Percentiles rank a stretch among this genome's conserved stretches.
phyloP scores from a whole-genome alignment of 2,113 vertebrate species.

The Leptosomus discolor region DNA sequence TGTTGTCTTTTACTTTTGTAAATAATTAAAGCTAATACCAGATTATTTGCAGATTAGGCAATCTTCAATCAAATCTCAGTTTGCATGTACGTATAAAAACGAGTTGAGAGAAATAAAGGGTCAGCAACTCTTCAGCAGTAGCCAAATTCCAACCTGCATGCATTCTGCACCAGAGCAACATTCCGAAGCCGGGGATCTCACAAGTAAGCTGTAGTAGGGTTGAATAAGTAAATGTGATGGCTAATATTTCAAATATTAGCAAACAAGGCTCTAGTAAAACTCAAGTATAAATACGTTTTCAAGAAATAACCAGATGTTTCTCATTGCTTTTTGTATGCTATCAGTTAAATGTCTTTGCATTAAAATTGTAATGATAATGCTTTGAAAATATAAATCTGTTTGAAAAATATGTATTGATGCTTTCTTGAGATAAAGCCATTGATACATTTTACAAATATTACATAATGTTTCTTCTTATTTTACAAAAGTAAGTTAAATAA shows the following conservation, averaged over 20 bases:
- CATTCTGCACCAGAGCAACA: conserved; percentile 62
- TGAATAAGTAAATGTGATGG: background rate
- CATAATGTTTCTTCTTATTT: background rate
- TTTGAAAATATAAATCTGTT: background rate
- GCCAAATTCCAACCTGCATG: conserved; percentile 61
- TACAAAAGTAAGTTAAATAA: background rate
- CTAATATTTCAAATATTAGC: background rate
- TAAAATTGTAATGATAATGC: background rate
- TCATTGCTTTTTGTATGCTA: background rate
- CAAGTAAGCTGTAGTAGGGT: conserved; percentile 52
- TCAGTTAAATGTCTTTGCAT: background rate
- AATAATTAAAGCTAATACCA: background rate
- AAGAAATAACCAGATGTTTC: background rate
- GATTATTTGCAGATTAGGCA: conserved; percentile 74
- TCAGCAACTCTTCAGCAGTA: conserved; percentile 63
- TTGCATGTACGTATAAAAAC: conserved; percentile 90
- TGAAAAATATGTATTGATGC: background rate
- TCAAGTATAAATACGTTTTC: background rate
- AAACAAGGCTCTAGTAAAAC: background rate
- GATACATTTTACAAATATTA: background rate
- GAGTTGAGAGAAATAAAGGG: conserved; percentile 33
- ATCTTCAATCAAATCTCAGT: conserved; percentile 87
- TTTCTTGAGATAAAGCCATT: background rate
- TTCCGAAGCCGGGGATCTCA: background rate
- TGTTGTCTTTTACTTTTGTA: background rate